A percentile compares a stretch with the other conserved stretches of the same genome.
Conservation (phyloP, 2,797 vertebrate genomes). For the Rhincodon typus region DNA sequence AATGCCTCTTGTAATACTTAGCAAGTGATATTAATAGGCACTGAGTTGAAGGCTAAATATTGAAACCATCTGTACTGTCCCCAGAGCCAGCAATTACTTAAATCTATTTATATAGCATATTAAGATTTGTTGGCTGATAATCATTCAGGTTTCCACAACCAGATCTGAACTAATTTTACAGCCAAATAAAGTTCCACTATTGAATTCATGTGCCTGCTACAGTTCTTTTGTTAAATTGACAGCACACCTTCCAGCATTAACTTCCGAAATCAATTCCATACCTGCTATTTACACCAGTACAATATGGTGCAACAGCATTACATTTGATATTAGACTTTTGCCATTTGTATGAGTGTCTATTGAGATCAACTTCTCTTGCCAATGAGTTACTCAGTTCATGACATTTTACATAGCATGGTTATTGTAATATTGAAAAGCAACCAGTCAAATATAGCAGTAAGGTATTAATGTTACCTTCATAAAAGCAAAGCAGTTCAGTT, state of each 20-base stretch:
- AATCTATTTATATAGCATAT: background rate
- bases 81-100: background rate
- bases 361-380: background rate
- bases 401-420: background rate
- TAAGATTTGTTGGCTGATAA: background rate
- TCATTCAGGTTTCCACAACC: background rate
- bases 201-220: background rate
- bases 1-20: background rate
- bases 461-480: background rate
- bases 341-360: background rate
- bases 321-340: background rate
- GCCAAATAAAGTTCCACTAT: background rate
- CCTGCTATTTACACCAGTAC: background rate
- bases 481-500: background rate
- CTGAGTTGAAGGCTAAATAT: background rate
- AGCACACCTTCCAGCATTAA: background rate
- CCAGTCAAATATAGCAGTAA: background rate
- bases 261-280: background rate
- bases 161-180: background rate
- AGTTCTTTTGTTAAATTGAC: background rate
- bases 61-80: background rate
- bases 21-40: conserved; percentile 3
- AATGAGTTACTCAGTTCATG: background rate
- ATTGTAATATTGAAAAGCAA: background rate
- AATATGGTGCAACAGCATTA: background rate